Conservation (phyloP, 2,113 vertebrate genomes). For the Aphelocoma coerulescens region DNA sequence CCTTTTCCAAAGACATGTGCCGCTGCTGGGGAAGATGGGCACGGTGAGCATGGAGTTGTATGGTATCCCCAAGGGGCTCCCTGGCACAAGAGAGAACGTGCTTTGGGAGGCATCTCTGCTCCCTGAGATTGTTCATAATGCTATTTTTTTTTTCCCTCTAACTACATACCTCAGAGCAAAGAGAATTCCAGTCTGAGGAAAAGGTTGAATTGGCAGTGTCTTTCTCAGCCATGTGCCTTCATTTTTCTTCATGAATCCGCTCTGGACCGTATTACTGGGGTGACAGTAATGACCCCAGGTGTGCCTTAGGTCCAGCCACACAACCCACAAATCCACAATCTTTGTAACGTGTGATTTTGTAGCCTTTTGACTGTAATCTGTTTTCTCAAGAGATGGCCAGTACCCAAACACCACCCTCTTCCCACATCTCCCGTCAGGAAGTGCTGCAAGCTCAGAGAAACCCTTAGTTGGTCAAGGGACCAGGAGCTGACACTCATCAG, state of each 20-base stretch:
- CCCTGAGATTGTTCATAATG: background rate
- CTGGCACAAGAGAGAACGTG: background rate
- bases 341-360: background rate
- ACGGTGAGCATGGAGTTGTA: background rate
- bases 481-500: background rate
- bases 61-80: background rate
- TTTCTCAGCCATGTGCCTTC: background rate
- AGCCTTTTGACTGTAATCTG: background rate
- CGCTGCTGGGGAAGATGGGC: background rate
- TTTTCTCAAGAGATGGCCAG: slow-evolving; percentile 3
- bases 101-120: background rate
- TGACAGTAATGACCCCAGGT: background rate
- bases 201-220: background rate
- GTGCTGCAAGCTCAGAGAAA: background rate
- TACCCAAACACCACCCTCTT: background rate
- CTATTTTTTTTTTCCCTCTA: background rate
- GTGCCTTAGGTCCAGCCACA: slow-evolving; percentile 29
- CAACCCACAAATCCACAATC: background rate
- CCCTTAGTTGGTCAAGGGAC: background rate
- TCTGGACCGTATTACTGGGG: background rate
- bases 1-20: background rate
- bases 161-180: slow-evolving; percentile 10
- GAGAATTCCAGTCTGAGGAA: background rate
- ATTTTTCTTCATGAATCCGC: background rate
- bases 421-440: background rate